Base-by-base conservation (phyloP, 1,140 invertebrate genomes). In the Plodia interpunctella region DNA sequence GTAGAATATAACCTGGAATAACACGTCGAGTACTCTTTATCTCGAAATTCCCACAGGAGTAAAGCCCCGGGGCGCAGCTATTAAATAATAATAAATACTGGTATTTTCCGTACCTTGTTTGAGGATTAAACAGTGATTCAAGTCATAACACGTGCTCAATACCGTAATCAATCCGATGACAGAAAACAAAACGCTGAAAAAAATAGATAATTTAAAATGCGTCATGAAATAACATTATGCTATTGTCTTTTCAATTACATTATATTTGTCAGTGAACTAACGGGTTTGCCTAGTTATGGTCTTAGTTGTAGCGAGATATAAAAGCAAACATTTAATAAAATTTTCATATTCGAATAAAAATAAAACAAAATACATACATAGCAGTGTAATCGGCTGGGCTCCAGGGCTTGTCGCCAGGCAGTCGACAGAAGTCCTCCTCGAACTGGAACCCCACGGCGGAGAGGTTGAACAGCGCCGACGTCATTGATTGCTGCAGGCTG, bases 141-240 rank as follows among this genome's bases (percentile, higher is more conserved):
- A 19, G 59, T 82, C 76, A 50, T 81, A 82, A 5, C 53, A 51
- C 0, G 79, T 82, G 30, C 79, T 80, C 5, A 77, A 6, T n/a
- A 79, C 15, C 6, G 70, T 76, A 17, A 78, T 17, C 3, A 72
- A 1, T 2, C 54, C 65, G 8, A 80, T 62, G 0, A 66, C 11
- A 1, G 59, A 57, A 21, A 78, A 72, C 21, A 80, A 60, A 15
- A 28, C 55, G 2, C 77, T 80, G 68, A 59, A 78, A 79, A 53
- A 57, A 60, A 3, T 3, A 25, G 21, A 25, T 25, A 35, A 38
- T 13, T 52, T 54, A 2, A 3, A 2, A 25, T 5, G 49, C 6
- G n/a, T 17, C 9, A 8, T 18, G 17, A 25, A 25, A 25, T 25
- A 25, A 25, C 6, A 25, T 25, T 25, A 2, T 6, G 21, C n/a